Conservation (phyloP, 1,140 invertebrate genomes). For the Odontomachus brunneus region DNA sequence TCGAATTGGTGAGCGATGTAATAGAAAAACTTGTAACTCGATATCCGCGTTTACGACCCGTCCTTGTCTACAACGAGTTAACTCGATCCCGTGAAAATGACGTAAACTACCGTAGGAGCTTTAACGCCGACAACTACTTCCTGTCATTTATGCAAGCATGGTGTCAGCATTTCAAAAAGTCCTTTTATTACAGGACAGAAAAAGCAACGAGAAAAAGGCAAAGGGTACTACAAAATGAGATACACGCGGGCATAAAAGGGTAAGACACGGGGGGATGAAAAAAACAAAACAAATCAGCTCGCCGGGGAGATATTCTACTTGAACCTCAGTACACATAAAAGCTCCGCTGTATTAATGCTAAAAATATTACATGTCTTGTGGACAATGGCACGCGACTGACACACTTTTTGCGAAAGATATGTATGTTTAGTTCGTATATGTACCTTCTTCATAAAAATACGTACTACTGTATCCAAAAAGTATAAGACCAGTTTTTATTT, state of each 20-base stretch:
- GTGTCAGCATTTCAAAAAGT: constrained; percentile 36
- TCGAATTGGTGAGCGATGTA: constrained; percentile 15
- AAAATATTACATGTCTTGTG: constrained; percentile 28
- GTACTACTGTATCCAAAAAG: too few species aligned
- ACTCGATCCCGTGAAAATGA: constrained; percentile 22
- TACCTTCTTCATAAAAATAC: too few species aligned
- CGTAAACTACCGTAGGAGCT: neutral
- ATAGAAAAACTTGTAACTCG: constrained; percentile 40
- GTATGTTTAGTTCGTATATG: neutral
- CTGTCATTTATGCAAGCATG: constrained; percentile 36
- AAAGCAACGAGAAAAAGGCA: constrained; percentile 41
- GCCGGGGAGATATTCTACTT: constrained; percentile 25
- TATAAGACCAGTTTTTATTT: too few species aligned
- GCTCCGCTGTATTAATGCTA: constrained; percentile 42
- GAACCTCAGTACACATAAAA: constrained; percentile 2
- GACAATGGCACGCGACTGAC: constrained; percentile 16
- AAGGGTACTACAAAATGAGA: constrained; percentile 40
- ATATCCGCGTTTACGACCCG: constrained; percentile 7
- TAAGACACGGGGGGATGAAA: constrained; percentile 27
- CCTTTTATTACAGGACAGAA: constrained; percentile 17
- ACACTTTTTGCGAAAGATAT: neutral
- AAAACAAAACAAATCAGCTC: neutral
- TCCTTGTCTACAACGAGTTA: neutral
- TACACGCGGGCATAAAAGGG: constrained; percentile 17
- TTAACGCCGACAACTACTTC: constrained; percentile 14